Evolutionary conservation across 2,888 invertebrate species (phyloP), one percentile per base, ranked within the genome.

Genomic region (Lobophora halterata): DNA sequence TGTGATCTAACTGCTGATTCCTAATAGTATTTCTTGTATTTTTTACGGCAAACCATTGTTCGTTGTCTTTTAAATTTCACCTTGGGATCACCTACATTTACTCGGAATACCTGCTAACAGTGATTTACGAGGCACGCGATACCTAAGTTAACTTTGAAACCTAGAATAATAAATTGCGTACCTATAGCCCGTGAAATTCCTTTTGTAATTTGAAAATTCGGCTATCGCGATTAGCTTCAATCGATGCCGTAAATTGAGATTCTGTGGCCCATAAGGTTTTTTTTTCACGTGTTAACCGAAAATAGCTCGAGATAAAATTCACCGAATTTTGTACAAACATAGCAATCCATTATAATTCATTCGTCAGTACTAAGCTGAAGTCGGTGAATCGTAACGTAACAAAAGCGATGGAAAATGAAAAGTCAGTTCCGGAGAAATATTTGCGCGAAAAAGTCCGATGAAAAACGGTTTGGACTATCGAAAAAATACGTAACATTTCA

Each of bases 401-500:
- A 17, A 31, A 21, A 9, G 16, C 13, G 8, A 4, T 5, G 23
- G 16, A 31, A 16, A 9, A 23, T 23, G 4, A 4, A 21, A 23
- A 11, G 5, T 10, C 6, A 2, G 11, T 3, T 10, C 11, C 10
- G n/a, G n/a, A 23, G 23, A 10, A 11, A 23, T 23, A 4, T 23
- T 18, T 1, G 16, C 21, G 17, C 6, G 25, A 11, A 14, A 20
- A 7, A 25, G 24, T 26, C n/a, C 24, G 36, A 36, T 26, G 35
- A 33, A 39, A 35, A n/a, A n/a, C n/a, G n/a, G 13, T 9, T 26
- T 14, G 3, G 18, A 25, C 20, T 26, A 11, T 26, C 10, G 27
- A 27, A 32, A 31, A 21, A 38, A 46, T 28, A 10, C 7, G 29
- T 34, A 41, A 35, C 16, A 32, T 38, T 32, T 27, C 17, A 11